A percentile compares a stretch with the other conserved stretches of the same genome.
These are phyloP conservation scores for Bostrychus sinensis DNA, from an alignment of 2,113 vertebrate genomes.

Conservation along the genomic window DNA sequence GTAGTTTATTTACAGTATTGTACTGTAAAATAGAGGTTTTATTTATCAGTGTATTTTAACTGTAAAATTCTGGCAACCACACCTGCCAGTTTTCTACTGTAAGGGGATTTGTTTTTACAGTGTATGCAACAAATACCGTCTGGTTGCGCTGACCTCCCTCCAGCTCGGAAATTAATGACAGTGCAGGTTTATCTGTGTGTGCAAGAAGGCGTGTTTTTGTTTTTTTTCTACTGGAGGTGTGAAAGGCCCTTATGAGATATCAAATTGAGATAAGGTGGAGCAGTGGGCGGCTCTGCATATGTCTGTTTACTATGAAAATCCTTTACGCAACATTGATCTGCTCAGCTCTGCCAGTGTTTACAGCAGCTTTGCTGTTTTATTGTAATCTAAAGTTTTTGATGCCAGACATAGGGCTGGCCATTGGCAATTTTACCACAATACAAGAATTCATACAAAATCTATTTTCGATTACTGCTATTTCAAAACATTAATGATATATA, in stretches of 20 bases:
- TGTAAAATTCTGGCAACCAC: too few relatives aligned
- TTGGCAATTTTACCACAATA: too few relatives aligned
- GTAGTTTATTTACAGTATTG: too few relatives aligned
- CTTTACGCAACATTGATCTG: conserved; percentile 26
- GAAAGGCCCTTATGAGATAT: conserved; percentile 68
- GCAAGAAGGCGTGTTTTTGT: conserved; percentile 57
- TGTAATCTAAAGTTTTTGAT: background rate
- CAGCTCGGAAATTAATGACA: conserved; percentile 68
- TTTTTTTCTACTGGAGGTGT: conserved; percentile 61
- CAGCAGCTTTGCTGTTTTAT: background rate
- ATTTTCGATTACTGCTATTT: too few relatives aligned
- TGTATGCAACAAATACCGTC: conserved; percentile 63
- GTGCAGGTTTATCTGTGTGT: conserved; percentile 56
- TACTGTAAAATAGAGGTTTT: too few relatives aligned
- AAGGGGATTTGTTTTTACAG: too few relatives aligned
- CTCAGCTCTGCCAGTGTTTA: conserved; percentile 4
- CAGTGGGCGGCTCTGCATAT: conserved; percentile 61
- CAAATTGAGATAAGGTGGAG: conserved; percentile 65
- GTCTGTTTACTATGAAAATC: conserved; percentile 64
- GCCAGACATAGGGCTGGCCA: too few relatives aligned
- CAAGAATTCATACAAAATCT: too few relatives aligned
- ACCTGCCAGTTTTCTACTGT: too few relatives aligned
- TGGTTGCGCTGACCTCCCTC: conserved; percentile 66
- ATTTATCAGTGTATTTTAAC: too few relatives aligned
- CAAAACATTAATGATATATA: too few relatives aligned